Conservation (phyloP, 2,888 invertebrate genomes). For the Rutpela maculata region DNA sequence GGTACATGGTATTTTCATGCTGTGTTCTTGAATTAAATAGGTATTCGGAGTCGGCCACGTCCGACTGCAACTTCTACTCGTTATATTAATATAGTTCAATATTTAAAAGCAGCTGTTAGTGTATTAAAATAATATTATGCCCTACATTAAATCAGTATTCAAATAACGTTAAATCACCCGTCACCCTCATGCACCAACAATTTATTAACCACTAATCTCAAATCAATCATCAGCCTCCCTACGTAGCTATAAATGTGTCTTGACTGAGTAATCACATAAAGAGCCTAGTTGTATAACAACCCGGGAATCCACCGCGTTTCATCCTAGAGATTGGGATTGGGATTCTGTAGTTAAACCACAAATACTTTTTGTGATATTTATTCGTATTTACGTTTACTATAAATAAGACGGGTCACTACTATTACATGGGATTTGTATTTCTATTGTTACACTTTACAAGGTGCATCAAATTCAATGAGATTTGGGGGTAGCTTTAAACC, state of each 20-base stretch:
- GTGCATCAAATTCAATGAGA: no score
- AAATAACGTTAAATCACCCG: constrained; percentile 21
- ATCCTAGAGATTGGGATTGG: background rate
- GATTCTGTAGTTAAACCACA: background rate
- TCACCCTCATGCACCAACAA: constrained; percentile 27
- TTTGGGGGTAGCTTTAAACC: no score
- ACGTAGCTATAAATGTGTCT: constrained; percentile 37
- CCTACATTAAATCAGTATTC: constrained; percentile 8
- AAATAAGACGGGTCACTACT: no score
- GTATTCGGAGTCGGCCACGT: no score
- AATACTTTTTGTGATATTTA: background rate
- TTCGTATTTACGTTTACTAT: no score
- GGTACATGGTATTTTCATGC: no score
- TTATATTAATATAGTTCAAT: no score
- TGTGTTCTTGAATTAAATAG: no score
- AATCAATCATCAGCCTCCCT: constrained; percentile 42
- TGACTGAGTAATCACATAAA: constrained; percentile 33
- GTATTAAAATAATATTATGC: background rate
- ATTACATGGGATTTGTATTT: no score
- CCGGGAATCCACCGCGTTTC: background rate
- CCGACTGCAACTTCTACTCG: no score
- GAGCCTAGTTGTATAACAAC: constrained; percentile 8
- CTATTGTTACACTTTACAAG: no score
- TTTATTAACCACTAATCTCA: constrained; percentile 41
- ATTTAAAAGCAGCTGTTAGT: no score